Evolutionary conservation across 1,140 invertebrate species (phyloP), one percentile per base, ranked within the genome.

Genomic region (Tetramorium alpestre): DNA sequence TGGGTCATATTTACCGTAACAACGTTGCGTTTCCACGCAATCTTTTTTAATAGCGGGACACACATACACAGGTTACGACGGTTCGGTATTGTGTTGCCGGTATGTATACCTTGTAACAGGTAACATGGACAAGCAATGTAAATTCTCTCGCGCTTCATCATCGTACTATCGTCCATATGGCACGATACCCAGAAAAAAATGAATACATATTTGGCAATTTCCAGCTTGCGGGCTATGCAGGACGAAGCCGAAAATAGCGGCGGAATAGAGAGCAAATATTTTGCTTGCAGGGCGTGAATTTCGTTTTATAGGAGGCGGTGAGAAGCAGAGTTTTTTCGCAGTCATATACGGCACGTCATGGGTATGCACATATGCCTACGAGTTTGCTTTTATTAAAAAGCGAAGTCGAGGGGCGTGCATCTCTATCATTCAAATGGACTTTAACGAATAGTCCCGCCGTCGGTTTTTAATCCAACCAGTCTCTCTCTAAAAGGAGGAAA

Each of bases 121-220:
- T 82, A 82, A 72, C 80, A 41, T 58, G 69, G 80, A 60, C 80
- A 82, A 82, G 38, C 38, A 47, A 49, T 44, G 72, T 70, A 60
- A 90, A 82, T 88, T 90, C 87, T 77, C 87, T 88, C 70, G 70
- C 65, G 64, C 85, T 85, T 88, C 76, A 73, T 78, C 87, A 82
- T 82, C 65, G 49, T 51, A 70, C 65, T 77, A 73, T 85, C 73
- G 70, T 33, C 82, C 44, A 44, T 80, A 69, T 77, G 82, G 44
- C 51, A 86, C 64, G 76, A 81, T 81, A 67, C 47, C 54, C 77
- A 22, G 76, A 82, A 70, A 65, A 81, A 70, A 70, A 86, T 86
- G 49, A 69, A 86, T 69, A 81, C 65, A 86, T 81, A 82, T 72
- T 69, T 82, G 76, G 76, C 76, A 82, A 86, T 86, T 86, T 86